These are phyloP conservation scores for Paramormyrops hopkinsi DNA, from an alignment of 2,797 vertebrate genomes.

Conservation along the genomic window DNA sequence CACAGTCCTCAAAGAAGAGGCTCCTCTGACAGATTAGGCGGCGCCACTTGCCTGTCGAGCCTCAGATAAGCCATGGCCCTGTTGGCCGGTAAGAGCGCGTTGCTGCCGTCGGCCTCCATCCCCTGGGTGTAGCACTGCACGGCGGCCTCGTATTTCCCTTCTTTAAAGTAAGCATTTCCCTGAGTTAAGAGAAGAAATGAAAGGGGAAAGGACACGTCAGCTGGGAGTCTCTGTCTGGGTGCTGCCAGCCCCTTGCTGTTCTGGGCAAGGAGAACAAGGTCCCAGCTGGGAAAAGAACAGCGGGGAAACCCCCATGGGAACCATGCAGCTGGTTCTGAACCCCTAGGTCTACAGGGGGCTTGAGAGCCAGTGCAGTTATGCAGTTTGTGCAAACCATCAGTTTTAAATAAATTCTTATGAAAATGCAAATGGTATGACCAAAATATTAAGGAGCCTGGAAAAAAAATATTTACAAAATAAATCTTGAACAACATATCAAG, in stretches of 20 bases:
- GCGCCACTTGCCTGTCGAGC: constrained; percentile 72
- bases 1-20: not conserved
- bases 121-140: constrained; percentile 84
- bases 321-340: not conserved
- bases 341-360: not conserved
- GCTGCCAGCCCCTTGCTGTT: not conserved
- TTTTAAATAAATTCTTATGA: not conserved
- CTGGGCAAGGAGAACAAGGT: not conserved
- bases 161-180: constrained; percentile 96
- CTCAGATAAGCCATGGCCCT: constrained; percentile 94
- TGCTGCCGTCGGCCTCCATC: constrained; percentile 76
- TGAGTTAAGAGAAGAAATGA: constrained; percentile 35
- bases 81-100: constrained; percentile 86
- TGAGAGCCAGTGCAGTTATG: not conserved
- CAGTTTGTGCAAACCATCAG: not conserved
- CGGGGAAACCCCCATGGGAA: not conserved
- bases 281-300: not conserved
- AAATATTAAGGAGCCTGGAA: not conserved
- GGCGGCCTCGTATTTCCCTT: constrained; percentile 84
- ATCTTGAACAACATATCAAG: not conserved
- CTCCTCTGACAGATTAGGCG: not conserved
- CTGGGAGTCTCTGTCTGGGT: not conserved
- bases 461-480: not conserved
- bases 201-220: not conserved
- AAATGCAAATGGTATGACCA: not conserved